Percentiles rank a stretch among this genome's conserved stretches.
These are phyloP conservation scores for Hippopotamus amphibius DNA, from an alignment of 2,113 vertebrate species.

Conservation along the genomic window DNA sequence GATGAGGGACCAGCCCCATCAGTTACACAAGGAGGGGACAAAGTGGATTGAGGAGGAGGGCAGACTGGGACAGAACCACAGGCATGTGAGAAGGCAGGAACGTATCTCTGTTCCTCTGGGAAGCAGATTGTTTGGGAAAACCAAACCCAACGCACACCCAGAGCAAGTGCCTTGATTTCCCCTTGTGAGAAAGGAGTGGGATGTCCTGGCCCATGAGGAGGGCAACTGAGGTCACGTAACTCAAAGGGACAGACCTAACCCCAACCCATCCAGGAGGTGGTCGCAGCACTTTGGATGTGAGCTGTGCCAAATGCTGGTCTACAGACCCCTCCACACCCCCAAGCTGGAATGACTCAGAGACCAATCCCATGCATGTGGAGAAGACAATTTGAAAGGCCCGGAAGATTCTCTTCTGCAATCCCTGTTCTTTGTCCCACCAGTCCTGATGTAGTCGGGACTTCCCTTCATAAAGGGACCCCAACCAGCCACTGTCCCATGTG, in stretches of 20 bases:
- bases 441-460: not conserved
- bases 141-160: not conserved
- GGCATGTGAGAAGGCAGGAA: not conserved
- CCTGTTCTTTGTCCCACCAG: not conserved
- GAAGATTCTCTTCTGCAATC: not conserved
- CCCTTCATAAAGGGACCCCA: not conserved
- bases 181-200: not conserved
- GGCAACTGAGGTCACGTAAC: not conserved
- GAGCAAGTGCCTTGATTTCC: not conserved
- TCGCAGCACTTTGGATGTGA: not conserved
- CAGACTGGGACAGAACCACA: not conserved
- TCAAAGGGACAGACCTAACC: not conserved
- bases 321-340: too few species aligned
- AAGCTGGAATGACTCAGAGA: not conserved
- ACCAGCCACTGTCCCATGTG: not conserved
- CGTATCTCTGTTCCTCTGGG: not conserved
- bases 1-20: not conserved
- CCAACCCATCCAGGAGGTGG: fast-evolving
- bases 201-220: not conserved
- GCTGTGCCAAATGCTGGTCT: not conserved
- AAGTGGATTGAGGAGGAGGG: not conserved
- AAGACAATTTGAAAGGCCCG: not conserved
- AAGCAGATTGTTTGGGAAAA: not conserved
- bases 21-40: not conserved
- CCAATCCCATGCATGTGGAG: not conserved